These are phyloP conservation scores for Trichomalopsis sarcophagae DNA, from an alignment of 1,140 invertebrate genomes.

Conservation along the genomic window DNA sequence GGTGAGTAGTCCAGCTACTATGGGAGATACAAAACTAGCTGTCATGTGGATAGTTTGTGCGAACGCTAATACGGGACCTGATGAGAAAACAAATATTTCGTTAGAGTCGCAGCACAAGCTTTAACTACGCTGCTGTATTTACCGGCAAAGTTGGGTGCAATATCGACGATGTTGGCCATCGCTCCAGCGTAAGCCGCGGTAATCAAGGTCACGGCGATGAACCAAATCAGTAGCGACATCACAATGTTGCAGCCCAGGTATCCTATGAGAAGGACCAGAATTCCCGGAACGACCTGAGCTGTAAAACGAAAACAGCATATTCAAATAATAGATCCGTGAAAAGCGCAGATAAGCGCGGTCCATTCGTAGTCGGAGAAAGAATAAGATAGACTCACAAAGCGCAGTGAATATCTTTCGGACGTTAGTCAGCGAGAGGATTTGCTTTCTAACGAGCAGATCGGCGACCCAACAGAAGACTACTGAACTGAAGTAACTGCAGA, in stretches of 20 bases:
- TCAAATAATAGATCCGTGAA: neutral
- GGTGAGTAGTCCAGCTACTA: slow-evolving; percentile 78
- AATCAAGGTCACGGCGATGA: slow-evolving; percentile 82
- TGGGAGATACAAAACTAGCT: slow-evolving; percentile 82
- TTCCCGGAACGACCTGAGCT: slow-evolving; percentile 83
- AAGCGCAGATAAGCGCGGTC: neutral
- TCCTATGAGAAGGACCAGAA: slow-evolving; percentile 80
- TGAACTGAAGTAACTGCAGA: slow-evolving; percentile 82
- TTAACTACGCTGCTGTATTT: neutral
- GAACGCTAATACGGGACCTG: slow-evolving; percentile 82
- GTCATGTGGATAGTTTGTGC: slow-evolving; percentile 86
- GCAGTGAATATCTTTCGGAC: slow-evolving; percentile 83
- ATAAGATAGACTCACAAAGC: slow-evolving; percentile 71
- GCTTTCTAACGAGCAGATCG: slow-evolving; percentile 78
- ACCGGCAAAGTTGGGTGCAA: slow-evolving; percentile 83
- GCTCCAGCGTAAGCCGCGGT: slow-evolving; percentile 84
- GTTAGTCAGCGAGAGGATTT: slow-evolving; percentile 79
- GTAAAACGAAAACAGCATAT: slow-evolving; percentile 38
- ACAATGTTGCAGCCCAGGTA: slow-evolving; percentile 80
- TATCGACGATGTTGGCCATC: slow-evolving; percentile 86
- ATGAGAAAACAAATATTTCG: neutral
- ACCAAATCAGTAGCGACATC: slow-evolving; percentile 80
- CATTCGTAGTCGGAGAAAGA: neutral
- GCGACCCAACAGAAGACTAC: slow-evolving; percentile 83
- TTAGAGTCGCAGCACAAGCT: no score